Base-by-base conservation (phyloP, 2,113 vertebrate species). In the Lepisosteus oculatus region DNA sequence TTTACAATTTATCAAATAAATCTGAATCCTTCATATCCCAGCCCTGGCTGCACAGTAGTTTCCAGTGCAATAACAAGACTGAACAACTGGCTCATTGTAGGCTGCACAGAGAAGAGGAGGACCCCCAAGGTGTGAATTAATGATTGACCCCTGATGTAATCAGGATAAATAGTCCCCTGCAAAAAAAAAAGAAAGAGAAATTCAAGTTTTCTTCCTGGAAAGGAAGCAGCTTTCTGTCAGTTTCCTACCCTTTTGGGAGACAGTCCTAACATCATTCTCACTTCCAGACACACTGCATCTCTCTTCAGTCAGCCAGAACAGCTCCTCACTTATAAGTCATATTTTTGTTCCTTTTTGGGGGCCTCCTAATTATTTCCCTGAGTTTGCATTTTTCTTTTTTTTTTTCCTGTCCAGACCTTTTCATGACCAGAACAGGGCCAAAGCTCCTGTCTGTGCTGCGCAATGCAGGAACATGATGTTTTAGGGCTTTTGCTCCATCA, bases 111-210 rank as follows among this genome's bases (percentile, higher is more conserved):
- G 78, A 57, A 72, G 71, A 72, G 77, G 66, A 74, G 84, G 89
- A 91, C 90, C 91, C 90, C 90, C 88, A 86, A 92, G 90, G 91
- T 93, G 90, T 77, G 89, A 93, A 93, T 92, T 92, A 93, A 93
- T 90, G 90, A 92, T 90, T 89, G 88, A 87, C 87, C 87, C 85
- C 90, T 88, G 90, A 90, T 90, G 89, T 90, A 92, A 90, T 91
- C 89, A 90, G 90, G 86, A 91, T 91, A 90, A 91, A 92, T 90
- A 91, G 87, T 85, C 86, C 86, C 89, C 85, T 79, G 81, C 88
- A 83, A 91, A 72, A 84, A 86, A 70, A 72, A 78, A 76, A 77
- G 45, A 76, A 61, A 63, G 44, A 57, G 62, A 77, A 63, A 90
- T 85, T 81, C 86, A 85, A 83, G 84, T 43, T 64, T 13, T 81